Evolutionary conservation across 2,113 vertebrate species (phyloP).

Genomic region (Tragelaphus scriptus): DNA sequence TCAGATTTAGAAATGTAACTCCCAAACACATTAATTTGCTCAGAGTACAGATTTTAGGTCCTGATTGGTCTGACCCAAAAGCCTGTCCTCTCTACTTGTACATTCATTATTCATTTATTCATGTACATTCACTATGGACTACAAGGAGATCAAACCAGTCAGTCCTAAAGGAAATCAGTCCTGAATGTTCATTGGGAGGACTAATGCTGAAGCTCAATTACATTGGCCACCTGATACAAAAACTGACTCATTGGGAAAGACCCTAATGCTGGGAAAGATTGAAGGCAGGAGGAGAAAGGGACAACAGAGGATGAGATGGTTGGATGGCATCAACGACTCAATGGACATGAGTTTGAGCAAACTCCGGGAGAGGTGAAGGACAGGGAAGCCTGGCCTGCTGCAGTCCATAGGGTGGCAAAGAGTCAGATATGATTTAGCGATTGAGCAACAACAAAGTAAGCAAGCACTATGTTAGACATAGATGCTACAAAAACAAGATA

Average conservation of each 20-base stretch:
- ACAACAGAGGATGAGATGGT: not conserved
- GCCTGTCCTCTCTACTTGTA: not conserved
- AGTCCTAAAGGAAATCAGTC: not conserved
- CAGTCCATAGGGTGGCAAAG: not conserved
- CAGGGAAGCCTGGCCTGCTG: not conserved
- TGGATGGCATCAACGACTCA: not conserved
- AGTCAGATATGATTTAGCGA: not conserved
- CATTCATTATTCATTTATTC: not conserved
- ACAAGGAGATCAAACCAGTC: not conserved
- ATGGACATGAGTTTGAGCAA: not conserved
- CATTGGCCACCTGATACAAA: not conserved
- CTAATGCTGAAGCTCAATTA: not conserved
- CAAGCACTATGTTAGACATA: not conserved
- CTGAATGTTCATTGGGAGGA: not conserved
- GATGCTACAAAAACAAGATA: not conserved
- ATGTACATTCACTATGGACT: not conserved
- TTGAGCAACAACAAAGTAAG: not conserved
- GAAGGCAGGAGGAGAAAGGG: not conserved
- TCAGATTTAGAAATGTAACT: conserved; percentile 33
- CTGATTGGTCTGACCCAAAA: not conserved
- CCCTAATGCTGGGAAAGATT: not conserved
- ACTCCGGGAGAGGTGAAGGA: not conserved
- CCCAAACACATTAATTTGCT: not conserved
- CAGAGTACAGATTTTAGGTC: not conserved
- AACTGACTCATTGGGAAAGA: not conserved